phyloP scores from a whole-genome alignment of 1,140 invertebrate species.

The Holotrichia oblita region DNA sequence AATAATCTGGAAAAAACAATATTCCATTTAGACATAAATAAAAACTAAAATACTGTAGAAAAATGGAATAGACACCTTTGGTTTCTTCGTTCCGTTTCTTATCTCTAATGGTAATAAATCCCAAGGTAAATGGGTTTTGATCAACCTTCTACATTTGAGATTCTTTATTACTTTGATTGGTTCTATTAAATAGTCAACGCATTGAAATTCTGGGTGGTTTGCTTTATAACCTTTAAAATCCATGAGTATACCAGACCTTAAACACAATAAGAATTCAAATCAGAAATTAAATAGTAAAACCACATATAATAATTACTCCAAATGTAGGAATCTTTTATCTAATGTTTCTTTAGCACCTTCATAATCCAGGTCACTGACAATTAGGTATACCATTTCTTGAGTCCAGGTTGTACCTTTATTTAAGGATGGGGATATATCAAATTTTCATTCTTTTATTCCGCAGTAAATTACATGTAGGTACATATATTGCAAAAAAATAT shows the following conservation, averaged over 20 bases:
- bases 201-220: background rate
- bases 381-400: constrained; percentile 89
- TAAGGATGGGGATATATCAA: too few species aligned
- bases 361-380: constrained; percentile 82
- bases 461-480: too few species aligned
- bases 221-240: constrained; percentile 22
- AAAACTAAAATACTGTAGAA: too few species aligned
- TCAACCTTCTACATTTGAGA: constrained; percentile 47
- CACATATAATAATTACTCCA: constrained; percentile 57
- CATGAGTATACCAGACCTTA: background rate
- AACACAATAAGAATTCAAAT: background rate
- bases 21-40: too few species aligned
- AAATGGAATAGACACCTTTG: too few species aligned
- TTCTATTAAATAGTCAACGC: background rate
- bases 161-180: background rate
- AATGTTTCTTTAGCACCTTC: constrained; percentile 72
- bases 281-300: constrained; percentile 42
- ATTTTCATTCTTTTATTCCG: too few species aligned
- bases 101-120: constrained; percentile 70
- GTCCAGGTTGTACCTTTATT: constrained; percentile 90
- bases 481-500: too few species aligned
- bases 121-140: constrained; percentile 78
- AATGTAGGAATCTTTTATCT: constrained; percentile 68
- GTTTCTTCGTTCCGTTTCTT: constrained; percentile 62
- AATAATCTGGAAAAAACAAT: constrained; percentile 74